Percentiles rank a stretch among this genome's conserved stretches.
These are phyloP conservation scores for Chymomyza costata DNA, from an alignment of 1,140 invertebrate species.

Conservation along the genomic window DNA sequence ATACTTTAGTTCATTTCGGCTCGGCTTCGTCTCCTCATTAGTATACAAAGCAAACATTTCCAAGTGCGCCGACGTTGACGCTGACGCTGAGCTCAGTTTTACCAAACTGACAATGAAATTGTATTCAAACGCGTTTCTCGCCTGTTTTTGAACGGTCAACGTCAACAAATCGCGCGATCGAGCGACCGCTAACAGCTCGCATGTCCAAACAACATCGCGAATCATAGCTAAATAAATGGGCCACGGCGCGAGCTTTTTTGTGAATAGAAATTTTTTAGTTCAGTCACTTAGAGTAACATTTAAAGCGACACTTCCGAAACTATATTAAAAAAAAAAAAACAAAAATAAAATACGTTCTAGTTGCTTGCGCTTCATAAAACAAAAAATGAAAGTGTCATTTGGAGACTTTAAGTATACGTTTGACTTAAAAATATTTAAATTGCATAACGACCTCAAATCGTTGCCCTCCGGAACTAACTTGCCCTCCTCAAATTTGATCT, in stretches of 20 bases:
- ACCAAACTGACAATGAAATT: slow-evolving; percentile 61
- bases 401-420: slow-evolving; percentile 66
- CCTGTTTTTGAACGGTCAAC: slow-evolving; percentile 60
- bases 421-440: slow-evolving; percentile 74
- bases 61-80: slow-evolving; percentile 28
- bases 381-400: slow-evolving; percentile 69
- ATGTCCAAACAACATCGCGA: slow-evolving; percentile 13
- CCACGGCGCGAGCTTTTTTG: not conserved
- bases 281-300: not conserved
- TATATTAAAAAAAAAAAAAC: not conserved
- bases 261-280: not conserved
- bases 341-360: too few species aligned
- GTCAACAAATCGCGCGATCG: slow-evolving; percentile 39
- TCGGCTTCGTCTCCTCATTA: slow-evolving; percentile 53
- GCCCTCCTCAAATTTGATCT: slow-evolving; percentile 53
- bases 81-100: slow-evolving; percentile 39
- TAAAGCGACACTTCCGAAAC: too few species aligned
- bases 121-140: slow-evolving; percentile 69
- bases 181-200: slow-evolving; percentile 25
- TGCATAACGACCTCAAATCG: slow-evolving; percentile 73
- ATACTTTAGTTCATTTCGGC: slow-evolving; percentile 48
- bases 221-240: slow-evolving; percentile 4
- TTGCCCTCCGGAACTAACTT: slow-evolving; percentile 39
- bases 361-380: too few species aligned
- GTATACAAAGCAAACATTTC: slow-evolving; percentile 20